phyloP scores from a whole-genome alignment of 64 coral and sea anemone genomes.

The Stichodactyla helianthus region DNA sequence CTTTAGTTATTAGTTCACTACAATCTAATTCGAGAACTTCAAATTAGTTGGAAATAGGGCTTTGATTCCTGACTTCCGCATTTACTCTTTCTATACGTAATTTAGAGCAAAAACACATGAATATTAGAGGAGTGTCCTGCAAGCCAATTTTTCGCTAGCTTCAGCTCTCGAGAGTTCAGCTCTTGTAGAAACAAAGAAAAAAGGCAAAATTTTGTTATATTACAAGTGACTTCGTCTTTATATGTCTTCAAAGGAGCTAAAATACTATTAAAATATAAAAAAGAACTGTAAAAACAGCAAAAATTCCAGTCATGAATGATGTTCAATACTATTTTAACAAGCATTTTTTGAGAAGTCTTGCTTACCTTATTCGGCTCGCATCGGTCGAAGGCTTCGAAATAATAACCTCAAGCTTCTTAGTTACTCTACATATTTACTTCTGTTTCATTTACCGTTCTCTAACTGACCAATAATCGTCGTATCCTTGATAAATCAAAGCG shows the following conservation, averaged over 20 bases:
- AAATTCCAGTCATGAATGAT: not conserved
- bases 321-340: not conserved
- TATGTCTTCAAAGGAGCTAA: not conserved
- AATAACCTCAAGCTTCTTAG: not conserved
- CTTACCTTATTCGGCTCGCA: not conserved
- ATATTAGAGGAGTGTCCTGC: constrained; percentile 4
- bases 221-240: not conserved
- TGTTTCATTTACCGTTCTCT: not conserved
- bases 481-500: not conserved
- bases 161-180: not conserved
- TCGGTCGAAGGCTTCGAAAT: not conserved
- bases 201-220: not conserved
- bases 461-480: not conserved
- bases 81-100: not conserved
- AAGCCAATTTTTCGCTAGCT: not conserved
- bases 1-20: not conserved
- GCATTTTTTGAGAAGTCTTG: not conserved
- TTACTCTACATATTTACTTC: not conserved
- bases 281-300: not conserved
- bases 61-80: not conserved
- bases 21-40: not conserved
- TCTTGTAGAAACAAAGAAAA: not conserved
- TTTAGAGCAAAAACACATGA: not conserved
- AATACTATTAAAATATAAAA: not conserved
- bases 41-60: not conserved